Evolutionary conservation across 2,888 invertebrate genomes (phyloP).

Genomic region (Lingula anatina): DNA sequence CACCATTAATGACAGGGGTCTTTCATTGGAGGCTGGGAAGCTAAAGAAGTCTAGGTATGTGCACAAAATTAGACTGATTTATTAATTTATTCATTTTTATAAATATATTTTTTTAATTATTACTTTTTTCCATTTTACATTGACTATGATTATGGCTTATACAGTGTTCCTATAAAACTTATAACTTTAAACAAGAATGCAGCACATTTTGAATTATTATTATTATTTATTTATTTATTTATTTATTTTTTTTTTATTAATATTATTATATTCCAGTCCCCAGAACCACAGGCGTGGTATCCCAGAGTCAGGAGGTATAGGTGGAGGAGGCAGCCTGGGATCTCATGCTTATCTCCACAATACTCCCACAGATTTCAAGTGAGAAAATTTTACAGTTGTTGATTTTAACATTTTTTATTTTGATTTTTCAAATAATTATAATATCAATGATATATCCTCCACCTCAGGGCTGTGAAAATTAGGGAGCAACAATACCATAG

Average conservation of each 20-base stretch:
- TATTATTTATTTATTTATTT: no score
- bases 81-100: background rate
- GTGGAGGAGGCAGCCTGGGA: constrained; percentile 44
- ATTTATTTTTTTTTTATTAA: background rate
- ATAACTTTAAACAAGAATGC: no score
- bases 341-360: constrained; percentile 49
- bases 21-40: constrained; percentile 35
- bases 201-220: no score
- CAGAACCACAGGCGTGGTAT: constrained; percentile 42
- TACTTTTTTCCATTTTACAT: background rate
- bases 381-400: constrained; percentile 15
- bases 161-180: no score
- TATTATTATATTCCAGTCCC: constrained; percentile 21
- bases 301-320: constrained; percentile 35
- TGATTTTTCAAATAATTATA: no score
- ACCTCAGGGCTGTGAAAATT: no score
- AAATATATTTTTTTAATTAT: background rate
- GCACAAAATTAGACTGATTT: background rate
- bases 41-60: constrained; percentile 28
- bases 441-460: no score
- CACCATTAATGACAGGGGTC: constrained; percentile 50
- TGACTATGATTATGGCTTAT: constrained; percentile 2
- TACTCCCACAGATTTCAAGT: constrained; percentile 51
- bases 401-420: no score
- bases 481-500: no score